Evolutionary conservation across 64 coral and sea anemone genomes (phyloP).

Genomic region (Platygyra sinensis): DNA sequence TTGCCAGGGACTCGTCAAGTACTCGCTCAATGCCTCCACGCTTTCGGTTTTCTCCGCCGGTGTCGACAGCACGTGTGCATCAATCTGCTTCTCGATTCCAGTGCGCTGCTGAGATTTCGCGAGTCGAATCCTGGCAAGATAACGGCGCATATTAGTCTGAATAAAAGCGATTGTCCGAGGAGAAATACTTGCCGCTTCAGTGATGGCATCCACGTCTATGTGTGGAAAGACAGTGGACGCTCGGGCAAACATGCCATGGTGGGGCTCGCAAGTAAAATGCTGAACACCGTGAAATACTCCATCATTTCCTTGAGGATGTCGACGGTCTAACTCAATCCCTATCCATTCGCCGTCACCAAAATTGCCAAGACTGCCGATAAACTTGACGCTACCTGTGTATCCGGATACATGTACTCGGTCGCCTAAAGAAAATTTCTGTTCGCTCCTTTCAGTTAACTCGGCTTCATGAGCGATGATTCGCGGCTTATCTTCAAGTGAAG

Average conservation of each 20-base stretch:
- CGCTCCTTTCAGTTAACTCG: background rate
- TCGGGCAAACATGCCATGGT: conserved; percentile 73
- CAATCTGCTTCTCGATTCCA: conserved; percentile 53
- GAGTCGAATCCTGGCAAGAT: conserved; percentile 45
- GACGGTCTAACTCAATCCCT: conserved; percentile 71
- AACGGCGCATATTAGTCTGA: conserved; percentile 65
- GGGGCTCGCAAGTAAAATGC: conserved; percentile 66
- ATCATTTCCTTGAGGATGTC: conserved; percentile 62
- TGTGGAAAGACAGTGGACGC: conserved; percentile 48
- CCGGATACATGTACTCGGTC: conserved; percentile 71
- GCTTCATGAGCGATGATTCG: background rate
- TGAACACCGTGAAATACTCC: conserved; percentile 43
- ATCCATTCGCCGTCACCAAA: conserved; percentile 70
- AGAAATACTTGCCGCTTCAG: conserved; percentile 19
- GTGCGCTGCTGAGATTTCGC: conserved; percentile 44
- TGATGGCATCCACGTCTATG: conserved; percentile 8
- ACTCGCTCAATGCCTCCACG: conserved; percentile 35
- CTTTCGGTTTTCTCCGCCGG: conserved; percentile 23
- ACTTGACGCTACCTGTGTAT: conserved; percentile 72
- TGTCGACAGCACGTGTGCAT: conserved; percentile 56
- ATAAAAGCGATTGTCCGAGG: conserved; percentile 64
- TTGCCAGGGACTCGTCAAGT: conserved; percentile 60
- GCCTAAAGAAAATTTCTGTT: conserved; percentile 33
- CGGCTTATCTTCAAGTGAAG: background rate
- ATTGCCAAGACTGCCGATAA: conserved; percentile 52